Percentiles rank a stretch among this genome's conserved stretches.
Conservation (phyloP, 2,797 vertebrate species). For the Loris lydekkerianus region DNA sequence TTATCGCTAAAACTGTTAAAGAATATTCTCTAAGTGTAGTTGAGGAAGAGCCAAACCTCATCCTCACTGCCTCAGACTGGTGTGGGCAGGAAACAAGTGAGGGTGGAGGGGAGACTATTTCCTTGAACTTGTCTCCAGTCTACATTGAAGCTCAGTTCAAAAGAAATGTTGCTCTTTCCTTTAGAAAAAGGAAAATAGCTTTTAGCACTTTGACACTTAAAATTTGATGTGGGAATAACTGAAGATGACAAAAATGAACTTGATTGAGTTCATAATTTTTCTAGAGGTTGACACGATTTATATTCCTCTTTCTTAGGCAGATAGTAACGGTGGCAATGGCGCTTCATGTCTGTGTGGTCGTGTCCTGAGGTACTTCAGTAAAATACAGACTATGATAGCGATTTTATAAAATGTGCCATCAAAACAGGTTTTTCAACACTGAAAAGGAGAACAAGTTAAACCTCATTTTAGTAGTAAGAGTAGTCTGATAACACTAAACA, state of each 20-base stretch:
- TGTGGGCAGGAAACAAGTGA: background rate
- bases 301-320: background rate
- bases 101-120: background rate
- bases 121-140: background rate
- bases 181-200: background rate
- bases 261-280: background rate
- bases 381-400: background rate
- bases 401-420: slow-evolving; percentile 33
- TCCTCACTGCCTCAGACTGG: slow-evolving; percentile 8
- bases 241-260: slow-evolving; percentile 26
- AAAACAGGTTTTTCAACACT: background rate
- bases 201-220: slow-evolving; percentile 44
- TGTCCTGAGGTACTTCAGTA: background rate
- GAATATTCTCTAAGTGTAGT: slow-evolving; percentile 74
- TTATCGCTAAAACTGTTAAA: slow-evolving; percentile 74
- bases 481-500: slow-evolving; percentile 23
- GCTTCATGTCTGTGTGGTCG: background rate
- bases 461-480: slow-evolving; percentile 7
- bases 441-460: slow-evolving; percentile 27
- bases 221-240: background rate
- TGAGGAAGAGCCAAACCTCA: slow-evolving; percentile 60
- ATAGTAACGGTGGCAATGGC: background rate
- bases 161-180: background rate
- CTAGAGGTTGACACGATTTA: background rate
- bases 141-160: slow-evolving; percentile 2